Evolutionary conservation across 2,888 invertebrate species (phyloP).

Genomic region (Aporophyla lueneburgensis): DNA sequence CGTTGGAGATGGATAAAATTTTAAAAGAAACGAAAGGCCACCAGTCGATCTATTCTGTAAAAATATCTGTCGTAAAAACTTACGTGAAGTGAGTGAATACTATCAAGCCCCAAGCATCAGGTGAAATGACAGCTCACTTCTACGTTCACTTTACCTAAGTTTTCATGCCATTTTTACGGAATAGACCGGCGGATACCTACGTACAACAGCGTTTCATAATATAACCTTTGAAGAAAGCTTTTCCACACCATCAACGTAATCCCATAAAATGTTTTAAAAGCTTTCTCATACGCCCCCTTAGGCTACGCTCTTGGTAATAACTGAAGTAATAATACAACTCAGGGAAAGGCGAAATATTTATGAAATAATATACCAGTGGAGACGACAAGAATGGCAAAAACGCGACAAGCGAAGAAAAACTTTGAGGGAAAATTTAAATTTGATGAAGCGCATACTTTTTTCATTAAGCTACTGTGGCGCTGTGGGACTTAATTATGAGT

Average conservation of each 20-base stretch:
- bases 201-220: background rate
- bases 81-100: background rate
- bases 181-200: background rate
- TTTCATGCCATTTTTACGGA: background rate
- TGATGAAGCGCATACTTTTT: slow-evolving; percentile 23
- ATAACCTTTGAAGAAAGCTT: background rate
- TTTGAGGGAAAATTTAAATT: slow-evolving; percentile 36
- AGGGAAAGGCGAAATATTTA: slow-evolving; percentile 39
- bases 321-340: slow-evolving; percentile 39
- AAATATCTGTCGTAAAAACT: too few species aligned
- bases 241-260: slow-evolving; percentile 9
- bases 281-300: slow-evolving; percentile 24
- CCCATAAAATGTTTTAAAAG: slow-evolving; percentile 22
- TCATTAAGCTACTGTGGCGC: slow-evolving; percentile 24
- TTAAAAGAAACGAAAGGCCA: background rate
- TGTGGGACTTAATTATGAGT: slow-evolving; percentile 27
- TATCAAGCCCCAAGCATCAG: background rate
- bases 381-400: slow-evolving; percentile 32
- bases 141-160: background rate
- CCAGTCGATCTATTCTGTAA: background rate
- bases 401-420: slow-evolving; percentile 9
- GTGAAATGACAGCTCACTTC: too few species aligned
- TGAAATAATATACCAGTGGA: slow-evolving; percentile 33
- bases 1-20: background rate
- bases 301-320: slow-evolving; percentile 18